Evolutionary conservation across 2,888 invertebrate genomes (phyloP), one percentile per base, ranked within the genome.

Genomic region (Oscheius onirici): DNA sequence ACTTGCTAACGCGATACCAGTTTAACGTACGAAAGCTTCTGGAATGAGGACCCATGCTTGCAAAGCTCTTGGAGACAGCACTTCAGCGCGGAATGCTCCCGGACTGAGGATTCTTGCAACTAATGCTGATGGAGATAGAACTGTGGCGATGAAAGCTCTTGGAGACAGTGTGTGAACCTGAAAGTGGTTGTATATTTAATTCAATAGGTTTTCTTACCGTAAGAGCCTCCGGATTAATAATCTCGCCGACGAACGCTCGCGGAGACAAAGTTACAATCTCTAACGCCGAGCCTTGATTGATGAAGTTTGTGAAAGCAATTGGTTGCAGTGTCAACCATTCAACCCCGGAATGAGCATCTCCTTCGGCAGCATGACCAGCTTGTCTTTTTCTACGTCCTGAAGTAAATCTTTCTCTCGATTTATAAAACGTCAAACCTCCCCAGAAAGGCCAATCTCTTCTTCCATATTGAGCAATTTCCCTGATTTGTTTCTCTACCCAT

Each of bases 91-190:
- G 20, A 70, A 81, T 0, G 85, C 84, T 11, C 83, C 76, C 0
- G 85, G 85, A 3, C 81, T 77, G 24, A 85, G 73, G 10, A 85
- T 77, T 46, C 84, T 66, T 0, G 82, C 82, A 13, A 83, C 71
- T 20, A 85, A 61, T 0, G 85, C 85, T 3, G 80, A 79, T n/a
- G 86, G 86, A 1, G 81, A 79, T 1, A 86, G 71, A 5, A 84
- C 76, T 13, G 85, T 82, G 8, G 85, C 83, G 40, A 86, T 76
- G 68, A 86, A 86, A 1, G 86, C 86, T 3, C 85, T 76, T 1
- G 86, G 86, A 5, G 78, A 77, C 0, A 84, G 71, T 1, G 81
- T 73, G 34, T 79, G 77, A 2, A 83, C 60, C 82, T 82, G 61
- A 65, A 77, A 51, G 10, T n/a, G n/a, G n/a, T n/a, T n/a, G n/a